These are phyloP conservation scores for Drosophila birchii DNA, from an alignment of 2,888 invertebrate species.

Conservation along the genomic window DNA sequence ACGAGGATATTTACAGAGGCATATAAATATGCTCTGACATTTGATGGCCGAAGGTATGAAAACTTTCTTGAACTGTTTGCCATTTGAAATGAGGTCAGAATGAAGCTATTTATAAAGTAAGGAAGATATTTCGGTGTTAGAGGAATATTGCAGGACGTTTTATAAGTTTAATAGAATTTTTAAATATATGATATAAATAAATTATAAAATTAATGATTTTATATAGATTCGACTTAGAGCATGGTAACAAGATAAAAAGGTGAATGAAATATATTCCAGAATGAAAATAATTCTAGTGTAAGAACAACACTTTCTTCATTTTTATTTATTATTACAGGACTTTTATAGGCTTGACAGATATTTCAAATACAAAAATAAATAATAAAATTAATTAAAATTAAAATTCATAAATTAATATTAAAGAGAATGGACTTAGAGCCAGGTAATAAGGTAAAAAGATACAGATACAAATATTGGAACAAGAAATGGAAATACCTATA, in stretches of 20 bases:
- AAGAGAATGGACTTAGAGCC: background rate
- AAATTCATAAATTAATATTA: no score
- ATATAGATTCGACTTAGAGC: no score
- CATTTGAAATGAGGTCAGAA: conserved; percentile 1
- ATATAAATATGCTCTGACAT: conserved; percentile 25
- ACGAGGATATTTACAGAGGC: conserved; percentile 22
- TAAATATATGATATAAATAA: background rate
- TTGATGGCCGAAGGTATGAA: conserved; percentile 12
- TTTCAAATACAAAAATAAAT: background rate
- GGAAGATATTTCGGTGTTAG: background rate
- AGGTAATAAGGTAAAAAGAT: background rate
- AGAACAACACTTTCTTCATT: no score
- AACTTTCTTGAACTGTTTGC: conserved; percentile 13
- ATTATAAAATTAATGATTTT: no score
- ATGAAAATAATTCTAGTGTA: no score
- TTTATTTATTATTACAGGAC: no score
- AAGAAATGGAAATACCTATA: background rate
- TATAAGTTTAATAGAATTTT: background rate
- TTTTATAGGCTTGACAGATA: no score
- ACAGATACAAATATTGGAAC: background rate
- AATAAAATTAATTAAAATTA: background rate
- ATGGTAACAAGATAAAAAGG: no score
- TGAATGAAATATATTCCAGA: no score
- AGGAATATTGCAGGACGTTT: background rate
- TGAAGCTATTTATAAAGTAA: background rate